These are phyloP conservation scores for Collichthys lucidus DNA, from an alignment of 2,113 vertebrate species.

Conservation along the genomic window DNA sequence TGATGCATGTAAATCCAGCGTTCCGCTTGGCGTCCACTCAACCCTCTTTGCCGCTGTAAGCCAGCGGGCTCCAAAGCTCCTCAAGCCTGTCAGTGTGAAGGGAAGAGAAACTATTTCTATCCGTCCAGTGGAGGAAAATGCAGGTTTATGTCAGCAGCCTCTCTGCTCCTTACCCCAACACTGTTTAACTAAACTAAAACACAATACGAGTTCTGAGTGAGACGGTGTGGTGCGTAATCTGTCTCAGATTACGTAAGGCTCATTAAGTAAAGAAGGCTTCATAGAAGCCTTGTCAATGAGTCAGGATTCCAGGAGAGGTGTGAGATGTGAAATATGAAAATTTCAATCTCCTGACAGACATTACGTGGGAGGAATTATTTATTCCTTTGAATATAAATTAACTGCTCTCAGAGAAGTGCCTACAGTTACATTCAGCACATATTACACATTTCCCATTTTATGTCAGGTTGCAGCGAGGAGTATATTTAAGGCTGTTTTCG, in stretches of 20 bases:
- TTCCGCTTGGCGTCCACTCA: constrained; percentile 50
- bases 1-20: constrained; percentile 72
- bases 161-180: constrained; percentile 16
- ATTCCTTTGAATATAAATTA: constrained; percentile 57
- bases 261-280: constrained; percentile 43
- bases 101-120: constrained; percentile 36
- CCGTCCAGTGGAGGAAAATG: not conserved
- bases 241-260: constrained; percentile 61
- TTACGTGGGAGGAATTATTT: constrained; percentile 54
- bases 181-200: constrained; percentile 28
- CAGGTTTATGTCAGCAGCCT: constrained; percentile 17
- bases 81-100: constrained; percentile 43
- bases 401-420: constrained; percentile 24
- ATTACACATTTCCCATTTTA: constrained; percentile 28
- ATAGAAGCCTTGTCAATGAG: constrained; percentile 55
- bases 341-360: constrained; percentile 64
- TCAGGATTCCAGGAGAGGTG: constrained; percentile 54
- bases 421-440: constrained; percentile 19
- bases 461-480: not conserved
- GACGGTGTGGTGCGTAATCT: constrained; percentile 46
- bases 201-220: constrained; percentile 27
- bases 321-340: constrained; percentile 56
- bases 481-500: constrained; percentile 2
- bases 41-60: constrained; percentile 32
- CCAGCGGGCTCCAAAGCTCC: constrained; percentile 39